Conservation (phyloP, 2,113 vertebrate genomes). For the Diglossa brunneiventris region DNA sequence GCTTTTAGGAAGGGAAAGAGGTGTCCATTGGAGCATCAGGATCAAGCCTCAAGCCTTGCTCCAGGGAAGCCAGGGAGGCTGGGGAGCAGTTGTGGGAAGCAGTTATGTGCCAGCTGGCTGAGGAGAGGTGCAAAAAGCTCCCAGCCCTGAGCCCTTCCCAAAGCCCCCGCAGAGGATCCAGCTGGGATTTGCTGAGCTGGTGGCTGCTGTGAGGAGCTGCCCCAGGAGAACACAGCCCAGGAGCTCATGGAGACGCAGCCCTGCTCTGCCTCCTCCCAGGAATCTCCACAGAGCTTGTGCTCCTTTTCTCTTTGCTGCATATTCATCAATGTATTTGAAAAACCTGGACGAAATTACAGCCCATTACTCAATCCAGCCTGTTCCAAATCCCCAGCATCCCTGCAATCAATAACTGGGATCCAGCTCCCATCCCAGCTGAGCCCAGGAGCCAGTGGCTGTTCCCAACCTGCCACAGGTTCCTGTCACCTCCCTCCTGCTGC, state of each 20-base stretch:
- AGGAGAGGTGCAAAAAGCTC: background rate
- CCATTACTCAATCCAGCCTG: slow-evolving; percentile 45
- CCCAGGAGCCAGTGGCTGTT: background rate
- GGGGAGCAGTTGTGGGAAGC: background rate
- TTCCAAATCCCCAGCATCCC: slow-evolving; percentile 64
- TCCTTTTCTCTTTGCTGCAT: background rate
- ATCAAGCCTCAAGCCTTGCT: background rate
- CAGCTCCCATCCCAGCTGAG: background rate
- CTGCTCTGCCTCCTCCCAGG: slow-evolving; percentile 5
- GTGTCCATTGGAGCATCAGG: background rate
- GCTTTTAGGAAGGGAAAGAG: background rate
- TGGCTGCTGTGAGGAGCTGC: background rate
- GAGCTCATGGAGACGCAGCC: background rate
- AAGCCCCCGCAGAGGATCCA: background rate
- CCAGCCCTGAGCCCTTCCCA: background rate
- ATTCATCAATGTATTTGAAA: slow-evolving; percentile 20
- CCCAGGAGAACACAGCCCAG: background rate
- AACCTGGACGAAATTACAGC: slow-evolving; percentile 69
- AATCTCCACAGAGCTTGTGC: slow-evolving; percentile 2
- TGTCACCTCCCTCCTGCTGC: background rate
- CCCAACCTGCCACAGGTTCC: background rate
- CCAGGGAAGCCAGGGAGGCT: background rate
- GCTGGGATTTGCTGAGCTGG: background rate
- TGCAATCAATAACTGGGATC: slow-evolving; percentile 48
- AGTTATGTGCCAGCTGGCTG: background rate